Percentiles rank a stretch among this genome's conserved stretches.
Conservation (phyloP, 2,113 vertebrate species). For the Caretta caretta region DNA sequence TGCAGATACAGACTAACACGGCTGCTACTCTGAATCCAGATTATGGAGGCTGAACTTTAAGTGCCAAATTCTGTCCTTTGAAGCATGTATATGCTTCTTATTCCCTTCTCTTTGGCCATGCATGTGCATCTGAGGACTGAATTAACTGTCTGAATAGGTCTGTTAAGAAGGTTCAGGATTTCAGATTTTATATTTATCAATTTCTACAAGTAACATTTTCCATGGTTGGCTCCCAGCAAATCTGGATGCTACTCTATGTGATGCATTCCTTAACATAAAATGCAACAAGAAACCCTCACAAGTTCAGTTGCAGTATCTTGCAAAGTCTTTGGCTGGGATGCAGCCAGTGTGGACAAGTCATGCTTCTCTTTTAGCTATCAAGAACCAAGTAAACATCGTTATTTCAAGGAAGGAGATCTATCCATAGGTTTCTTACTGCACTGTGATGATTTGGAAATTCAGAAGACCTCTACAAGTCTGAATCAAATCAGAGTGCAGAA, state of each 20-base stretch:
- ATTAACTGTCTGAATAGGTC: neutral
- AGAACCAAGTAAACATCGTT: constrained; percentile 28
- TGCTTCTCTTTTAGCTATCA: constrained; percentile 15
- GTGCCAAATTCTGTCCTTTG: neutral
- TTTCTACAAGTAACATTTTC: neutral
- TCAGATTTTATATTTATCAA: neutral
- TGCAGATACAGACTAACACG: too few species aligned
- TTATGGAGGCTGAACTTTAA: neutral
- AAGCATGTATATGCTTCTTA: neutral
- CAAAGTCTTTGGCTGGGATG: constrained; percentile 18
- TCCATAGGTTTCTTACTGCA: neutral
- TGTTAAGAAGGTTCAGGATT: neutral
- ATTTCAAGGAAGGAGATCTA: constrained; percentile 13
- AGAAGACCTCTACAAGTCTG: neutral
- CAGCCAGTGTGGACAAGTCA: neutral
- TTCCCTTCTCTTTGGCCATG: neutral
- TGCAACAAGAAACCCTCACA: neutral
- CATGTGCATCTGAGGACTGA: neutral
- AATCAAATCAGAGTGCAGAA: accelerated
- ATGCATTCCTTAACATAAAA: neutral
- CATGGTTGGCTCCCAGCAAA: neutral
- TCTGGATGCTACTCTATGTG: neutral
- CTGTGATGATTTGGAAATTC: neutral
- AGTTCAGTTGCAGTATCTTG: neutral
- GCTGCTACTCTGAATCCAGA: too few species aligned